phyloP scores from a whole-genome alignment of 2,888 invertebrate genomes.

The Acrocera orbiculus region DNA sequence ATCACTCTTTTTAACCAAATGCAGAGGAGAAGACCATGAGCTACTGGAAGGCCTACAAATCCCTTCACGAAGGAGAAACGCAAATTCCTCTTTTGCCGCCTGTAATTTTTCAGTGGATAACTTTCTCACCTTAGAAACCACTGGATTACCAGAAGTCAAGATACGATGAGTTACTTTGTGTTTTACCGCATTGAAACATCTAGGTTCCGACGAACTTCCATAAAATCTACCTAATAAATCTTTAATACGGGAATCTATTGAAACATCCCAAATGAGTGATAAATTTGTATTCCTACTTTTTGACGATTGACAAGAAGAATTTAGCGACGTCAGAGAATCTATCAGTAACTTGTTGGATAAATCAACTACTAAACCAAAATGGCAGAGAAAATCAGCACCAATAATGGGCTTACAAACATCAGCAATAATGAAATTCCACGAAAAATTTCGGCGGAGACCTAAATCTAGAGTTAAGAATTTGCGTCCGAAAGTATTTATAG shows the following conservation, averaged over 20 bases:
- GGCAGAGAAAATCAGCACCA: too few species aligned
- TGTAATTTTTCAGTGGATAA: slow-evolving; percentile 14
- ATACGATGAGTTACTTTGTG: background rate
- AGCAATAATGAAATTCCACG: slow-evolving; percentile 7
- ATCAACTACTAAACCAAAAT: slow-evolving; percentile 7
- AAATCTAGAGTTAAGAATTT: slow-evolving; percentile 3
- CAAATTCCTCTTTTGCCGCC: background rate
- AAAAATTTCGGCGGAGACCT: slow-evolving; percentile 9
- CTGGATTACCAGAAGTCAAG: slow-evolving; percentile 1
- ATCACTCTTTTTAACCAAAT: slow-evolving; percentile 13
- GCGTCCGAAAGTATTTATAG: slow-evolving; percentile 1
- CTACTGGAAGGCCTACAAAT: slow-evolving; percentile 25
- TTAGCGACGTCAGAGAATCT: background rate
- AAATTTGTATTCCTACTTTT: too few species aligned
- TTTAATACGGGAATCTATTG: too few species aligned
- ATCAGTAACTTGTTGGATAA: background rate
- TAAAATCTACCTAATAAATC: too few species aligned
- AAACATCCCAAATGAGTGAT: too few species aligned
- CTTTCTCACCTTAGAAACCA: slow-evolving; percentile 1
- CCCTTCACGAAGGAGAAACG: slow-evolving; percentile 17
- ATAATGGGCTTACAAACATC: slow-evolving; percentile 7
- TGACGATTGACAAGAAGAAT: too few species aligned
- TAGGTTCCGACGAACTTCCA: background rate
- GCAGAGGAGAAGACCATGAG: too few species aligned
- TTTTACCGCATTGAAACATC: background rate